Evolutionary conservation across 2,797 vertebrate genomes (phyloP), one percentile per base, ranked within the genome.

Genomic region (Pipistrellus nathusii): DNA sequence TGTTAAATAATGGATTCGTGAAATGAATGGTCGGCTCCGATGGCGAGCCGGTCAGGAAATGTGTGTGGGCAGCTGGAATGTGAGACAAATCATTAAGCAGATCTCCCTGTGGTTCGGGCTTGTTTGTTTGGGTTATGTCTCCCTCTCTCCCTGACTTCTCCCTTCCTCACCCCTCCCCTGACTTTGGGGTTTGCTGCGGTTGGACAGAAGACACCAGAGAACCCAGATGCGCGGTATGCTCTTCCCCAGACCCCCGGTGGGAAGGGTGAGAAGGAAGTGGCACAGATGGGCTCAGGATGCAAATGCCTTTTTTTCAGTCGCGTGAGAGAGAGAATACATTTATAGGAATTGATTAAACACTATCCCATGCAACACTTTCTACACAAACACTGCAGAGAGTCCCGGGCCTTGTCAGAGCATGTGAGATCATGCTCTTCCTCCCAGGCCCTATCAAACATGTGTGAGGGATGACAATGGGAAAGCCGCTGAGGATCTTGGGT

Each of bases 1-100:
- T 83, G 72, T 57, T 94, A 35, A 91, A 94, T 92, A 86, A 94
- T 84, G 59, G 59, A 95, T 90, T 90, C 32, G 32, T 4, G 66
- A 55, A 53, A 76, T 38, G 86, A 85, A 25, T 82, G 3, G 35
- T 14, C 5, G 72, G 59, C 68, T 80, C 53, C n/a, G 84, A 48
- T 12, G 35, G 90, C 13, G 53, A 83, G 66, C 25, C 5, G 66
- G 78, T 35, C 46, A 41, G 85, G 90, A 83, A 62, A 35, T 59
- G 30, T 3, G 25, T 82, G 80, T 35, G 83, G 48, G 48, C 48
- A 18, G 90, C 80, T n/a, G 69, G 68, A 18, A 35, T 6, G 48
- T 38, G 81, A 94, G 91, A 80, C 2, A 3, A 35, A n/a, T 44
- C 30, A 4, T 17, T 5, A 1, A 3, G 30, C 12, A 0, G 27